phyloP scores from a whole-genome alignment of 2,797 vertebrate species.

The Gallinago solitaria region DNA sequence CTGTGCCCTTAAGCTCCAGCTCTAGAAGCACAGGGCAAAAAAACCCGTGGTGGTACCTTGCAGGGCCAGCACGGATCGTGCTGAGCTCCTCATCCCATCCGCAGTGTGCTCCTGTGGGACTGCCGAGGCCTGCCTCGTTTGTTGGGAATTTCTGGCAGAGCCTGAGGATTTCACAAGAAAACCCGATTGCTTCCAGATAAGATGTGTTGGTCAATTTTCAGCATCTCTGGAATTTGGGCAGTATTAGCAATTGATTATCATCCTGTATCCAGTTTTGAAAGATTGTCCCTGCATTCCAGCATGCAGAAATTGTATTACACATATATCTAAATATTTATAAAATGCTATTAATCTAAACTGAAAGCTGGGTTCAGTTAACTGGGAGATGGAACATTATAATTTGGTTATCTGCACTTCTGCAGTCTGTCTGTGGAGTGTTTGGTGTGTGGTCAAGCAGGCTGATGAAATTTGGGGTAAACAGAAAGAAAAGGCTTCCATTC shows the following conservation, averaged over 20 bases:
- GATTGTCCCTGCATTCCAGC: not conserved
- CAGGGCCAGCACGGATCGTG: not conserved
- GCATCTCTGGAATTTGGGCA: not conserved
- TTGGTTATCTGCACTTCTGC: not conserved
- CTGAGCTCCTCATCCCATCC: not conserved
- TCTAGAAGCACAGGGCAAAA: not conserved
- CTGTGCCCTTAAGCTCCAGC: not conserved
- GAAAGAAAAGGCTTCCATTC: not conserved
- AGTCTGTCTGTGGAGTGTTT: not conserved
- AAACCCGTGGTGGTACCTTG: not conserved
- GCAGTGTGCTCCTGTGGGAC: accelerated
- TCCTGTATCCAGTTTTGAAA: not conserved
- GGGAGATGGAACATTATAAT: not conserved
- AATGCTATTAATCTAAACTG: not conserved
- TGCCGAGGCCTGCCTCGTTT: not conserved
- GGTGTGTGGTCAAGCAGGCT: not conserved
- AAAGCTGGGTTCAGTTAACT: not conserved
- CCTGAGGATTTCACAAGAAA: not conserved
- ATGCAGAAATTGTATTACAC: not conserved
- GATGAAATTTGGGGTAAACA: not conserved
- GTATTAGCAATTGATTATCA: not conserved
- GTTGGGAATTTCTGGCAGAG: not conserved
- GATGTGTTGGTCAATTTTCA: not conserved
- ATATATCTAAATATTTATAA: not conserved
- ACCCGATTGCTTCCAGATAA: not conserved